These are phyloP conservation scores for Rhodophaea formosa DNA, from an alignment of 2,888 invertebrate species.

Conservation along the genomic window DNA sequence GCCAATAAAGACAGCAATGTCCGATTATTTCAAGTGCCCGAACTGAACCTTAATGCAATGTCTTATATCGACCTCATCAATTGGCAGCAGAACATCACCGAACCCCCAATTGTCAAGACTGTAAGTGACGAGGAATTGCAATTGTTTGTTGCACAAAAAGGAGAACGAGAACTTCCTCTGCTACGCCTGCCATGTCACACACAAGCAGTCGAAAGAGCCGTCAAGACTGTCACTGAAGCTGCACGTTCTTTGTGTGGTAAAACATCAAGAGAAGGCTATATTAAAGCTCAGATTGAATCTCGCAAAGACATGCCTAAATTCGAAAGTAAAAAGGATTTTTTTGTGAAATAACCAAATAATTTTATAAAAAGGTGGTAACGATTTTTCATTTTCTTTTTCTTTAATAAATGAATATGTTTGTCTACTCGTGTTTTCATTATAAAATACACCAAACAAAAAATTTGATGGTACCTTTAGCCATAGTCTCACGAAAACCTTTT, in stretches of 20 bases:
- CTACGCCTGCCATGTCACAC: conserved; percentile 30
- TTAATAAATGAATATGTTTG: not conserved
- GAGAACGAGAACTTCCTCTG: conserved; percentile 14
- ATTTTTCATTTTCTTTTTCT: not conserved
- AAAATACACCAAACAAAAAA: not conserved
- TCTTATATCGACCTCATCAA: conserved; percentile 28
- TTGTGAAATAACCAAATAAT: not conserved
- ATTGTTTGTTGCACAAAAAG: conserved; percentile 7
- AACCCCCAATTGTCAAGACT: not conserved
- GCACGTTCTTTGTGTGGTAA: conserved; percentile 20
- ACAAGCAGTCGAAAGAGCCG: conserved; percentile 30
- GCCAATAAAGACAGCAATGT: not conserved
- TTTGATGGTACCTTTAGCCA: not conserved
- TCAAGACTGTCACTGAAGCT: conserved; percentile 28
- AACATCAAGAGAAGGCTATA: conserved; percentile 9
- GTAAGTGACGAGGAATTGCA: too few species aligned
- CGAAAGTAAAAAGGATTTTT: conserved; percentile 13
- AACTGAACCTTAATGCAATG: conserved; percentile 28
- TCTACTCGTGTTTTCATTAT: not conserved
- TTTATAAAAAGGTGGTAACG: too few species aligned
- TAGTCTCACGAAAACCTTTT: not conserved
- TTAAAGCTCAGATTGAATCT: conserved; percentile 26
- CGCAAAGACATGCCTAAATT: conserved; percentile 20
- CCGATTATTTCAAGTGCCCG: conserved; percentile 28
- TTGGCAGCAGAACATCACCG: conserved; percentile 28